These are phyloP conservation scores for Emesis castigata DNA, from an alignment of 2,888 invertebrate species.

Conservation along the genomic window DNA sequence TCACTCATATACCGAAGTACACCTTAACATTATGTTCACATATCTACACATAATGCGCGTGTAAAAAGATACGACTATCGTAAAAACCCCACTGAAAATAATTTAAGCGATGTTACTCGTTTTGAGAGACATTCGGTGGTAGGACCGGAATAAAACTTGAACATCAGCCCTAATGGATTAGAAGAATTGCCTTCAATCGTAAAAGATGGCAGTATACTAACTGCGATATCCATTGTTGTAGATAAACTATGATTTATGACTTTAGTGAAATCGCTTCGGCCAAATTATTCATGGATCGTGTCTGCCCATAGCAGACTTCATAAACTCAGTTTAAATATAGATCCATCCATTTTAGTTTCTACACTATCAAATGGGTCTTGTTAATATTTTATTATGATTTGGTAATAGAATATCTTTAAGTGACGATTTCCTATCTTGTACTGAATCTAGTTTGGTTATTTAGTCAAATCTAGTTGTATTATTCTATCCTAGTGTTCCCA, in stretches of 20 bases:
- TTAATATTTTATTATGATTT: not conserved
- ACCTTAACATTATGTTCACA: constrained; percentile 84
- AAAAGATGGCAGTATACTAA: constrained; percentile 38
- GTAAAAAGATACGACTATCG: constrained; percentile 87
- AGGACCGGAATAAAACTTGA: constrained; percentile 85
- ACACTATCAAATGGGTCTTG: not conserved
- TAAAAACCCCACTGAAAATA: constrained; percentile 86
- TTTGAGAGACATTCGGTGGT: constrained; percentile 85
- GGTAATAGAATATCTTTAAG: no score
- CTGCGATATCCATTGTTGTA: not conserved
- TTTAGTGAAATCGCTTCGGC: not conserved
- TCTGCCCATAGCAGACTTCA: constrained; percentile 24
- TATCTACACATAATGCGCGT: constrained; percentile 83
- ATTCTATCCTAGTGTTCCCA: no score
- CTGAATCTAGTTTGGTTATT: no score
- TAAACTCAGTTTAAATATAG: not conserved
- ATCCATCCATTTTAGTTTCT: not conserved
- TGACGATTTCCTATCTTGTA: no score
- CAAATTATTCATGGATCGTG: not conserved
- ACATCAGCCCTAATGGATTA: constrained; percentile 87
- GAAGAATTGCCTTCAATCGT: constrained; percentile 85
- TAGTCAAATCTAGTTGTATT: no score
- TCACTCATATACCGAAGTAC: constrained; percentile 78
- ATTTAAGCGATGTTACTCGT: constrained; percentile 84
- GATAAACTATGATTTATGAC: not conserved